These are phyloP conservation scores for Vespertilio murinus DNA, from an alignment of 2,797 vertebrate genomes.

Conservation along the genomic window DNA sequence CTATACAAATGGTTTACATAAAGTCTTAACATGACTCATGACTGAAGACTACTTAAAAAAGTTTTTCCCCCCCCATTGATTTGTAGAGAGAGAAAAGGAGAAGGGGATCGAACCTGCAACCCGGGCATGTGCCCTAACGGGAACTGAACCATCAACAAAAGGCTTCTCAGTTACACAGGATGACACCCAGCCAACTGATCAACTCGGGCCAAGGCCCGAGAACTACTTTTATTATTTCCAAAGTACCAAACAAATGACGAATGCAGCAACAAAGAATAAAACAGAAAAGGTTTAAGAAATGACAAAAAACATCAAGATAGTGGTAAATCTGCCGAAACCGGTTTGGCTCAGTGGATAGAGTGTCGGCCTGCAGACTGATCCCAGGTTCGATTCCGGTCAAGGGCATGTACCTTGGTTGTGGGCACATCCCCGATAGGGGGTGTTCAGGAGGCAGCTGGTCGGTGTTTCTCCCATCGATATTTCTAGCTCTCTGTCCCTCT, in stretches of 20 bases:
- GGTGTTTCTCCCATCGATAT: no score
- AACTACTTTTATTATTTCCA: background rate
- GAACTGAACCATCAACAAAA: background rate
- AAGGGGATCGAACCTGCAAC: background rate
- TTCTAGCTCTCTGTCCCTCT: no score
- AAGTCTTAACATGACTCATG: background rate
- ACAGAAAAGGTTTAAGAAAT: background rate
- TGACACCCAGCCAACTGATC: background rate
- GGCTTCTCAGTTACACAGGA: background rate
- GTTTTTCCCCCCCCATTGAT: background rate
- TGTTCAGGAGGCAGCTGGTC: no score
- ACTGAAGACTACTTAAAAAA: background rate
- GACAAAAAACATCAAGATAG: background rate
- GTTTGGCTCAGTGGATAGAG: no score
- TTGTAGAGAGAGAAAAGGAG: background rate
- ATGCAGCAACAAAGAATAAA: background rate
- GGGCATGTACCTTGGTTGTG: no score
- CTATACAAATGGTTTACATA: background rate
- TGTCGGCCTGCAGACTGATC: no score
- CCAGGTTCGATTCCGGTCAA: no score
- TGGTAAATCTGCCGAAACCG: background rate
- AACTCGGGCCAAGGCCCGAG: background rate
- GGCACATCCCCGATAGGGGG: no score
- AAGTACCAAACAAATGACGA: background rate
- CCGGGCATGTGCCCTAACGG: background rate